A percentile compares a stretch with the other conserved stretches of the same genome.
Conservation (phyloP, 2,113 vertebrate genomes). For the Calyptommatus sinebrachiatus region DNA sequence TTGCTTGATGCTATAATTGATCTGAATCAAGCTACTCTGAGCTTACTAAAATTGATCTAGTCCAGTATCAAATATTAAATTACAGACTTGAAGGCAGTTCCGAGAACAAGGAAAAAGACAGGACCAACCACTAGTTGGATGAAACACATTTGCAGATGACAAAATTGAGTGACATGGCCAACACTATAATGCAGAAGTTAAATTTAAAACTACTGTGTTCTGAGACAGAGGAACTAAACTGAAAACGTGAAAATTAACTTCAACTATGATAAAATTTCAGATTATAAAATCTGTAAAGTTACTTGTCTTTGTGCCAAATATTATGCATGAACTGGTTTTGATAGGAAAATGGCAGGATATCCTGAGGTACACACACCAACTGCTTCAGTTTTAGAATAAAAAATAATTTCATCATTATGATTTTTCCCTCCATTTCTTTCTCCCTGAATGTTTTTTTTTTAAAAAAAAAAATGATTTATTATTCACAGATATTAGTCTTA, state of each 20-base stretch:
- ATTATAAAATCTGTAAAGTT: background rate
- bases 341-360: background rate
- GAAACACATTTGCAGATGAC: background rate
- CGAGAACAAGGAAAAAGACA: background rate
- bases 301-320: background rate
- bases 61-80: background rate
- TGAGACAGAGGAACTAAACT: too few species aligned
- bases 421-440: constrained; percentile 7
- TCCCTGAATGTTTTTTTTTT: background rate
- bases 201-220: too few species aligned
- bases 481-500: background rate
- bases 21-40: too few species aligned
- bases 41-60: too few species aligned
- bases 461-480: background rate
- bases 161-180: too few species aligned
- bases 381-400: background rate
- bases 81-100: background rate
- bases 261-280: background rate
- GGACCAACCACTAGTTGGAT: background rate
- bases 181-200: too few species aligned
- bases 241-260: too few species aligned
- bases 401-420: background rate
- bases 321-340: background rate
- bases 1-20: too few species aligned
- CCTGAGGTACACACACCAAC: background rate